These are phyloP conservation scores for Lepilemur ruficaudatus DNA, from an alignment of 2,797 vertebrate species.

Conservation along the genomic window DNA sequence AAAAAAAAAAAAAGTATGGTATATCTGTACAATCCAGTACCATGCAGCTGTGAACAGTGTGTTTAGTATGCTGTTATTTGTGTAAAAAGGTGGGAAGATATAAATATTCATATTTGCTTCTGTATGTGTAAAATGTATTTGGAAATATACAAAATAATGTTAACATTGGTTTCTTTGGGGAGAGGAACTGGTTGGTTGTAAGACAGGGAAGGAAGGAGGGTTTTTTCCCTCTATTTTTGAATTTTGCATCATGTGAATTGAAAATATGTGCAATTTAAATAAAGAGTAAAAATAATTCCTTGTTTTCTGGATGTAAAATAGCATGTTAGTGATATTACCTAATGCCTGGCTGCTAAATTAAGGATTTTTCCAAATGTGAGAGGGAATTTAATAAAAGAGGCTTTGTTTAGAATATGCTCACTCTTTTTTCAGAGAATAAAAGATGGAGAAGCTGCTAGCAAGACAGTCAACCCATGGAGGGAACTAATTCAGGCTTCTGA, in stretches of 20 bases:
- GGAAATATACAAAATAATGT: not conserved
- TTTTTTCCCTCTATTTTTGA: not conserved
- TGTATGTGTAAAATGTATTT: not conserved
- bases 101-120: not conserved
- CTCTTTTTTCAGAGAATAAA: not conserved
- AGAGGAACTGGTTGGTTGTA: not conserved
- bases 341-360: slow-evolving; percentile 6
- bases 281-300: not conserved
- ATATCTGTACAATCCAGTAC: not conserved
- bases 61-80: not conserved
- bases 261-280: not conserved
- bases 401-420: not conserved
- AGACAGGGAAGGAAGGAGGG: not conserved
- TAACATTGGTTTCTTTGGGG: not conserved
- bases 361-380: not conserved
- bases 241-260: not conserved
- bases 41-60: not conserved
- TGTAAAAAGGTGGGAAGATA: not conserved
- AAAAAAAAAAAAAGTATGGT: not conserved
- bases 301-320: not conserved
- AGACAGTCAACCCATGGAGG: not conserved
- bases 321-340: not conserved
- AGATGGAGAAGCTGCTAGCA: not conserved
- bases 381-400: not conserved
- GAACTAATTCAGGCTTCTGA: not conserved